Percentiles rank a stretch among this genome's conserved stretches.
Evolutionary conservation across 2,113 vertebrate genomes (phyloP).

Genomic region (Rana temporaria): DNA sequence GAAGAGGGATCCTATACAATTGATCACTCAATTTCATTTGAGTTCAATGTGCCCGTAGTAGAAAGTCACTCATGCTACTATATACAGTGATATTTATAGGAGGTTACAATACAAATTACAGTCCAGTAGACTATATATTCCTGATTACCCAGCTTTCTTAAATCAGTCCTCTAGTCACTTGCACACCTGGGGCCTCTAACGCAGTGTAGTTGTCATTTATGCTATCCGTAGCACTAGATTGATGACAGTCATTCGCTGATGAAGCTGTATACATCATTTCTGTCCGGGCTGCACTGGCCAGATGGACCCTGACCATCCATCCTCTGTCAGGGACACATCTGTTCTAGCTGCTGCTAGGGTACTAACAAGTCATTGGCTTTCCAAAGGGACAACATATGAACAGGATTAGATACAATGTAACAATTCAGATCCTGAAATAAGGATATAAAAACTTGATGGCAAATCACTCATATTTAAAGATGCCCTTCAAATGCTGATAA

Average conservation of each 20-base stretch:
- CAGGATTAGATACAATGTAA: conserved; percentile 77
- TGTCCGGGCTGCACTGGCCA: conserved; percentile 98
- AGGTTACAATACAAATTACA: conserved; percentile 89
- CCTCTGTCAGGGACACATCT: conserved; percentile 99
- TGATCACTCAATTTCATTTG: too few relatives aligned
- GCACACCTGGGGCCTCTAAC: conserved; percentile 95
- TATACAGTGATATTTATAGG: conserved; percentile 85
- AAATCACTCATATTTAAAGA: conserved; percentile 1
- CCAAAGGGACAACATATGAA: conserved; percentile 91
- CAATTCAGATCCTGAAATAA: conserved; percentile 61
- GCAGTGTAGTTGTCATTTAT: conserved; percentile 91
- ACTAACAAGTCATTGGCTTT: conserved; percentile 99
- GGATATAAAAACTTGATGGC: background rate
- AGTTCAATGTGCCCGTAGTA: conserved; percentile 53
- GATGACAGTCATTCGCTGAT: conserved; percentile 99
- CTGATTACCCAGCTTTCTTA: conserved; percentile 95
- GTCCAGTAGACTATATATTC: conserved; percentile 78
- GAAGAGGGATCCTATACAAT: too few relatives aligned
- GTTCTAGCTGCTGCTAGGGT: conserved; percentile 96
- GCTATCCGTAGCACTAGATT: conserved; percentile 91
- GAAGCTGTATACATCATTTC: conserved; percentile 99
- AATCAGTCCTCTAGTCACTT: conserved; percentile 81
- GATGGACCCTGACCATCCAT: conserved; percentile 99
- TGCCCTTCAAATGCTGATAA: background rate
- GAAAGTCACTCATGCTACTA: conserved; percentile 73